Evolutionary conservation across 1,140 invertebrate genomes (phyloP).

Genomic region (Uloborus diversus): DNA sequence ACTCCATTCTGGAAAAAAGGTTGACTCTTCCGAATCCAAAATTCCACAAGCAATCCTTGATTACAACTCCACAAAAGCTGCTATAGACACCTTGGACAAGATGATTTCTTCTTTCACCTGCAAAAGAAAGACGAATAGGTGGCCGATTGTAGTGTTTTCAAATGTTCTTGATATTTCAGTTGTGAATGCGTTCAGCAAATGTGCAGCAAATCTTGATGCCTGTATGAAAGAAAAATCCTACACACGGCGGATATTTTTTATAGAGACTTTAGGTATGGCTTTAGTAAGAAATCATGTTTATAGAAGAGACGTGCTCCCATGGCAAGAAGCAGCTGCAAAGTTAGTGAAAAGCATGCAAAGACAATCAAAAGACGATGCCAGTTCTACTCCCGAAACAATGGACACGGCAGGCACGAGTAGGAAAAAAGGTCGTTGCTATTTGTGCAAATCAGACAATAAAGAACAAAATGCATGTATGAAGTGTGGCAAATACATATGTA

Average conservation of each 20-base stretch:
- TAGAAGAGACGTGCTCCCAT: slow-evolving; percentile 2
- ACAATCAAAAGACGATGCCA: background rate
- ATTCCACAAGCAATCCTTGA: background rate
- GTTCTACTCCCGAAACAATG: background rate
- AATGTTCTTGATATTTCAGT: slow-evolving; percentile 5
- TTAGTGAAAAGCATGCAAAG: background rate
- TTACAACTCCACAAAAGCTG: background rate
- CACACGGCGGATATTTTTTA: background rate
- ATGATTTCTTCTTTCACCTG: background rate
- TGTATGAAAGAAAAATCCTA: background rate
- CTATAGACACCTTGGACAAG: background rate
- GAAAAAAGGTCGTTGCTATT: background rate
- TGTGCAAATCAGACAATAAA: background rate
- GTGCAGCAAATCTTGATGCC: background rate
- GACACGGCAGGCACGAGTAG: background rate
- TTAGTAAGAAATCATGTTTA: background rate
- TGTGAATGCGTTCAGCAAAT: background rate
- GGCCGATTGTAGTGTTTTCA: slow-evolving; percentile 18
- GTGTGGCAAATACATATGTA: slow-evolving; percentile 2
- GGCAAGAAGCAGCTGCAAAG: background rate
- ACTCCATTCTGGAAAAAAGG: background rate
- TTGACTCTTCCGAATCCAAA: background rate
- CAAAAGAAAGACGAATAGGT: slow-evolving; percentile 4
- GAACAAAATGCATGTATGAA: background rate
- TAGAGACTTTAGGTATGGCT: background rate